Base-by-base conservation (phyloP, 2,113 vertebrate species). In the Sceloporus tristichus region DNA sequence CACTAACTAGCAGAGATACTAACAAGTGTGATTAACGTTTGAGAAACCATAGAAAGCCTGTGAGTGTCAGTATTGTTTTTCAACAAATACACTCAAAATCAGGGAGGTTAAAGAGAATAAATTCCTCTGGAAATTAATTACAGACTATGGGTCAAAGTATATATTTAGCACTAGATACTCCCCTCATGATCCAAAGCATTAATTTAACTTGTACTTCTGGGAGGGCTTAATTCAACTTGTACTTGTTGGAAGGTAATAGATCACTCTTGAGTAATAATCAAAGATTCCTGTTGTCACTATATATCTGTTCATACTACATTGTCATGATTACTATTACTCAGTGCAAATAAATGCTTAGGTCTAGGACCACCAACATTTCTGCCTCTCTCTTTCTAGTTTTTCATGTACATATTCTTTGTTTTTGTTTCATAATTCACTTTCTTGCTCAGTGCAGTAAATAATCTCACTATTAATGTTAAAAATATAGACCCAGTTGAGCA, bases 231-330 rank as follows among this genome's bases (percentile, higher is more conserved):
- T 82, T 82, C 79, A 25, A 19, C 21, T 82, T 82, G 34, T 40
- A 14, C 34, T 82, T 82, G 59, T 40, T n/a, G 79, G 34, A 82
- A n/a, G 48, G 54, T 14, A 40, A 82, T 40, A 66, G 4, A 14
- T 40, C 34, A 66, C 79, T 82, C n/a, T 82, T 82, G 21, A 27
- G 59, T 66, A 82, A 34, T 42, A 82, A 82, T 40, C 59, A 66
- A 81, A 81, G 27, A 18, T 65, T 81, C 54, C 34, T 65, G 59
- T 66, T 66, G 21, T 65, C 79, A 81, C 4, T 81, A 16, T 79
- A n/a, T 79, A 81, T 81, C 19, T 25, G n/a, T 40, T 66, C 59
- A 66, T 65, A 65, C 23, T 66, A 82, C 34, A 66, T 19, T 82
- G n/a, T 62, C 34, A 82, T 66, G 38, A 66, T 66, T 9, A 40